Base-by-base conservation (phyloP, 2,888 invertebrate genomes). In the Helleia helle region DNA sequence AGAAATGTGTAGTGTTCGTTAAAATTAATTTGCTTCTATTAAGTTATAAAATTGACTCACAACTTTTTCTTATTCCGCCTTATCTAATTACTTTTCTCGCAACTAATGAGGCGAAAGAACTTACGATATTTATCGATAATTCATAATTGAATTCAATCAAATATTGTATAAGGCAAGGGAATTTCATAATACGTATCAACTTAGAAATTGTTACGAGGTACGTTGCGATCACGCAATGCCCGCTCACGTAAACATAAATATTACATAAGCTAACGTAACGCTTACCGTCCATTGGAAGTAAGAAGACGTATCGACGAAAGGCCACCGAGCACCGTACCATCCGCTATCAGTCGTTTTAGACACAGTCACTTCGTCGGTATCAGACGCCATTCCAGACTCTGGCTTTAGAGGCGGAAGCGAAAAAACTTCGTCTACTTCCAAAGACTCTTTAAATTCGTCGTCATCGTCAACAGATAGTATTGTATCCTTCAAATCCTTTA, bases 231-330 rank as follows among this genome's bases (percentile, higher is more conserved):
- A 52, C 48, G 54, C 51, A 52, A 52, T 48, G 29, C 40, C 41
- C 31, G 47, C 42, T 54, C 49, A 53, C 44, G 50, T 54, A 58
- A 54, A 52, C 46, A 51, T 49, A 54, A 57, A 54, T 45, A 55
- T 55, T 51, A 55, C 50, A 52, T 53, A 50, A 49, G 26, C n/a
- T n/a, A n/a, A n/a, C n/a, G n/a, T n/a, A n/a, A 39, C 56, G 76
- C 87, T 81, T 65, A 90, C 90, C 71, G 88, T 87, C 89, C 89
- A 90, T 66, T 89, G 89, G 61, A 89, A 88, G 64, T 89, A 88
- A 11, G 89, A 87, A 17, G 90, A 87, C 24, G 89, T 86, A 63
- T 89, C 89, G 30, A 88, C 87, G 59, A 89, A 89, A 7, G 89
- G 87, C 89, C 90, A 90, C 47, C 88, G 77, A 25, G 86, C 86